These are phyloP conservation scores for Antedon mediterranea DNA, from an alignment of 53 echinoderm and acorn worm species.

Conservation along the genomic window DNA sequence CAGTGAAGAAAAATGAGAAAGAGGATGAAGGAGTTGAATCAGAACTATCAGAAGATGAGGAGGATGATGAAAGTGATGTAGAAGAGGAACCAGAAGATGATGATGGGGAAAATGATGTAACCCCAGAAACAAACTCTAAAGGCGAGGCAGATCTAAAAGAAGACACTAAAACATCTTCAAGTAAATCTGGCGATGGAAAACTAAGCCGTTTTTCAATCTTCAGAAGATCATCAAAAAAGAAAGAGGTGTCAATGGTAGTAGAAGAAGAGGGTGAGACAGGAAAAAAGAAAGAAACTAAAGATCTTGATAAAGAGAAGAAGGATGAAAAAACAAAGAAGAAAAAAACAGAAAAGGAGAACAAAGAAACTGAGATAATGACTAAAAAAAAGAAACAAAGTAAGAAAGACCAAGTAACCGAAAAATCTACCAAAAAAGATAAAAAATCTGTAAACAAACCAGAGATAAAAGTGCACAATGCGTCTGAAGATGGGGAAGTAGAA, in stretches of 20 bases:
- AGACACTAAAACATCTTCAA: background rate
- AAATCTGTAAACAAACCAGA: background rate
- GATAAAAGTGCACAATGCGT: slow-evolving; percentile 6
- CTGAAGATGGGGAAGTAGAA: background rate
- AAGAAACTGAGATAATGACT: background rate
- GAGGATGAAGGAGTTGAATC: slow-evolving; percentile 3
- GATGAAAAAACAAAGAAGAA: slow-evolving; percentile 6
- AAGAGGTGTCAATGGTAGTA: background rate
- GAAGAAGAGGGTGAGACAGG: background rate
- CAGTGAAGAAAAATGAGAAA: background rate
- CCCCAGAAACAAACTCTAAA: background rate
- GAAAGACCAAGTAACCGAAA: background rate
- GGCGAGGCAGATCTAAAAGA: background rate
- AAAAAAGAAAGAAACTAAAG: background rate
- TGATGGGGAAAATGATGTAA: background rate
- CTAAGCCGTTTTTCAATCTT: slow-evolving; percentile 38
- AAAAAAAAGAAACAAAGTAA: slow-evolving; percentile 7
- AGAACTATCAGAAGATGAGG: slow-evolving; percentile 4
- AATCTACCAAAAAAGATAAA: slow-evolving; percentile 4
- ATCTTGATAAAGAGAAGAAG: background rate
- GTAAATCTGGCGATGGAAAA: slow-evolving; percentile 12
- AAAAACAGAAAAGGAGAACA: slow-evolving; percentile 13
- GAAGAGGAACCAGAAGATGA: background rate
- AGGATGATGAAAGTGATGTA: slow-evolving; percentile 1
- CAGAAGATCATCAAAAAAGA: slow-evolving; percentile 33